Evolutionary conservation across 2,797 vertebrate genomes (phyloP).

Genomic region (Paramormyrops hopkinsi): DNA sequence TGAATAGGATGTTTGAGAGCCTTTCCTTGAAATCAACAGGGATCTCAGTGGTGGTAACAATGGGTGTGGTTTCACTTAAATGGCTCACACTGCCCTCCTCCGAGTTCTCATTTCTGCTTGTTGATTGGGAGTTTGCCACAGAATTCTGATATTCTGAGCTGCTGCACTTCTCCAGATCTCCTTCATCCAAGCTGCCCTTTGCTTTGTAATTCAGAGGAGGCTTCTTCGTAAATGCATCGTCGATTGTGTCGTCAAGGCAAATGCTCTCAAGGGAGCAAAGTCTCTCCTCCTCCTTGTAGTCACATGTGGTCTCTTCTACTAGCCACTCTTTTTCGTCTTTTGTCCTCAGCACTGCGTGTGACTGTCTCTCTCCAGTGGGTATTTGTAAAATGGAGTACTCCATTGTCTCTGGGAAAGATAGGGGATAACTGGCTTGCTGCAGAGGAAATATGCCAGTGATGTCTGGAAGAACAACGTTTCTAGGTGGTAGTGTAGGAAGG

Average conservation of each 20-base stretch:
- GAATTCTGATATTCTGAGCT: constrained; percentile 38
- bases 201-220: constrained; percentile 40
- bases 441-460: background rate
- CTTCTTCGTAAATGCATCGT: constrained; percentile 39
- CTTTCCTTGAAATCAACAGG: constrained; percentile 57
- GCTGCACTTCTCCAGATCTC: background rate
- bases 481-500: constrained; percentile 14
- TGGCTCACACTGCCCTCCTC: background rate
- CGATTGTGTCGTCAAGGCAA: constrained; percentile 22
- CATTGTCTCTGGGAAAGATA: background rate
- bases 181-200: constrained; percentile 8
- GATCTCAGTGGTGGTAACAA: constrained; percentile 31
- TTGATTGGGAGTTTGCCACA: constrained; percentile 14
- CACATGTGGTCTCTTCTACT: constrained; percentile 12
- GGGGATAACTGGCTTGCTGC: background rate
- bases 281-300: constrained; percentile 14
- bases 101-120: background rate
- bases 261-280: constrained; percentile 31
- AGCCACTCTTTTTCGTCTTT: background rate
- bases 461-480: constrained; percentile 22
- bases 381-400: constrained; percentile 53
- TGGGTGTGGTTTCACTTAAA: background rate
- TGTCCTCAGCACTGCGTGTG: constrained; percentile 31
- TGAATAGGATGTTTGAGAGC: constrained; percentile 58
- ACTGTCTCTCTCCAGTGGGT: constrained; percentile 24